Percentiles rank a stretch among this genome's conserved stretches.
Evolutionary conservation across 2,113 vertebrate species (phyloP).

Genomic region (Lontra canadensis): DNA sequence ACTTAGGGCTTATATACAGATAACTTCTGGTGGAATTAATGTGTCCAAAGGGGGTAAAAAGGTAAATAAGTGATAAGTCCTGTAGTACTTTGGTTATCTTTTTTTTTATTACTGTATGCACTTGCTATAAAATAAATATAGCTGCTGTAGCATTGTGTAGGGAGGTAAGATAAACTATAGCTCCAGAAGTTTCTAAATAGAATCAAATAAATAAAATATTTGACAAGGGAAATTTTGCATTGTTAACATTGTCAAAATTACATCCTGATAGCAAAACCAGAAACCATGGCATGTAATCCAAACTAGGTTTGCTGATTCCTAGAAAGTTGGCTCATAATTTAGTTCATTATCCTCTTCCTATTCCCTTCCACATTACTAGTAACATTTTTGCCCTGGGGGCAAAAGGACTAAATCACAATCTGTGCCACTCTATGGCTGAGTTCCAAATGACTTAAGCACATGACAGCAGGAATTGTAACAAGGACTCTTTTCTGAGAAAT

Average conservation of each 20-base stretch:
- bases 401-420: not conserved
- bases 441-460: conserved; percentile 27
- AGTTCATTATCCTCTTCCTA: not conserved
- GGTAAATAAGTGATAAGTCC: not conserved
- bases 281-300: not conserved
- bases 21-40: not conserved
- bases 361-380: not conserved
- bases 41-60: not conserved
- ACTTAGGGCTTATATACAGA: not conserved
- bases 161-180: not conserved
- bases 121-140: not conserved
- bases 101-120: not conserved
- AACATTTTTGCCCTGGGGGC: not conserved
- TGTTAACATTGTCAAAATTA: not conserved
- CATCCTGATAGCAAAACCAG: not conserved
- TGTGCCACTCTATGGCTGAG: not conserved
- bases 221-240: not conserved
- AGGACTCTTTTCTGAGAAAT: conserved; percentile 14
- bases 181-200: not conserved
- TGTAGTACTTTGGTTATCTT: not conserved
- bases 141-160: not conserved
- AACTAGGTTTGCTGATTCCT: not conserved
- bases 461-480: not conserved
- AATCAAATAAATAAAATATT: not conserved
- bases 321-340: not conserved